Percentiles rank a stretch among this genome's conserved stretches.
These are phyloP conservation scores for Ailurus styani DNA, from an alignment of 2,113 vertebrate genomes.

Conservation along the genomic window DNA sequence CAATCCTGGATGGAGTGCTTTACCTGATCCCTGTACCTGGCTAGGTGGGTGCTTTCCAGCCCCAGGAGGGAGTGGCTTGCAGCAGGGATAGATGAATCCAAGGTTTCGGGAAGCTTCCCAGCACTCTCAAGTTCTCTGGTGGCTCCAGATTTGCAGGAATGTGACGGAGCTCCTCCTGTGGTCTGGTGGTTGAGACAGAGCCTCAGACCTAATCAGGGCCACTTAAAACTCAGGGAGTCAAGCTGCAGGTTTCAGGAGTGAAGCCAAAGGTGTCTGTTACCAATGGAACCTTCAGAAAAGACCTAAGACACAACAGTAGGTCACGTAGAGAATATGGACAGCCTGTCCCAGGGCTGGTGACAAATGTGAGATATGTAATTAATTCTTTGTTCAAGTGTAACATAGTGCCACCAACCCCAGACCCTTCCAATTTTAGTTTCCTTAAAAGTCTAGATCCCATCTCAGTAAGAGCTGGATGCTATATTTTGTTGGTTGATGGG, in stretches of 20 bases:
- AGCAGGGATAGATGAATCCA: not conserved
- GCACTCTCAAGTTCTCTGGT: not conserved
- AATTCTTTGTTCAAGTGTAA: not conserved
- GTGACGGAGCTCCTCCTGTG: not conserved
- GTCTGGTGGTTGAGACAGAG: not conserved
- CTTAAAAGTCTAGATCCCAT: not conserved
- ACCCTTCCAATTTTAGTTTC: not conserved
- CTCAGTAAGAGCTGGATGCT: slow-evolving; percentile 4
- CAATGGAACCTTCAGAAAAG: not conserved
- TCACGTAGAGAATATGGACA: not conserved
- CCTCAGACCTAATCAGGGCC: not conserved
- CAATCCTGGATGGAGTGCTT: not conserved
- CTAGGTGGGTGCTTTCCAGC: not conserved
- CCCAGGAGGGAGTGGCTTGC: not conserved
- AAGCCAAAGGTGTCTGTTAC: not conserved
- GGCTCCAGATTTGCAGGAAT: no score
- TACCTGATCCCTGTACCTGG: not conserved
- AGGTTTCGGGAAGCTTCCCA: not conserved
- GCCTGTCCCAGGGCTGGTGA: not conserved
- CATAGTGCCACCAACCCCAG: not conserved
- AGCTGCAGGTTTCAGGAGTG: not conserved
- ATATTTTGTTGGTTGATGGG: slow-evolving; percentile 38
- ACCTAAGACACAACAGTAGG: fast-evolving
- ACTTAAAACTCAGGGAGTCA: not conserved
- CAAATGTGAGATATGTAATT: not conserved